Evolutionary conservation across 2,888 invertebrate genomes (phyloP), one percentile per base, ranked within the genome.

Genomic region (Chromoteleia sp.): DNA sequence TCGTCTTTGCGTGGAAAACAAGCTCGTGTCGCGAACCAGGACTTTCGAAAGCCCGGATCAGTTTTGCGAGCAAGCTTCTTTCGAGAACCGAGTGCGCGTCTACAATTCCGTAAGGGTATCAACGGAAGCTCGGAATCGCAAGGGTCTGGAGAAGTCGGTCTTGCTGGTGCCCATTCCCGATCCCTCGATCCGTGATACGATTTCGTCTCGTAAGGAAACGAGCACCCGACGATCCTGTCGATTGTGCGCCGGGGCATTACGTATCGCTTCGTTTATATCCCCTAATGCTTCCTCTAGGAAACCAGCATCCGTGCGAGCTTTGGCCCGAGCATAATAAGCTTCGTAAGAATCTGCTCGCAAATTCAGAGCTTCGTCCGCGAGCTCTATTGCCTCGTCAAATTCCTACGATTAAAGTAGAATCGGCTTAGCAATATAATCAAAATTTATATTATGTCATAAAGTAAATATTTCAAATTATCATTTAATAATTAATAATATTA

Each of bases 271-370:
- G 84, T 96, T 94, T 8, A 98, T 95, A 90, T 98, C 98, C 0
- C 94, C 93, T 15, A 98, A 92, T 0, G 98, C 97, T 61, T 93
- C 93, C 84, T 96, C 95, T 21, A 95, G 94, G 2, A 95, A 93
- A 91, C 94, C 95, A 63, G 95, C 93, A 71, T 98, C 97, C 81
- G 97, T 93, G 81, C 95, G 95, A 5, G 98, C 98, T 88, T 98
- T 95, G 0, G 98, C 96, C 90, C 98, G 94, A 2, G 98, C 98
- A 92, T 98, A 98, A 86, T 95, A 97, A 3, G 98, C 98, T 92
- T 98, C 98, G 89, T 97, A 98, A 1, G 97, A 98, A 89, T 96
- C 95, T 0, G 97, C 96, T 84, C 97, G 96, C 79, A 97, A 93
- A 54, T 95, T 94, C 33, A 98, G 94, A 0, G 97, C 98, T 89